Evolutionary conservation across 2,797 vertebrate genomes (phyloP), one percentile per base, ranked within the genome.

Genomic region (Hypotaenidia philippensis): DNA sequence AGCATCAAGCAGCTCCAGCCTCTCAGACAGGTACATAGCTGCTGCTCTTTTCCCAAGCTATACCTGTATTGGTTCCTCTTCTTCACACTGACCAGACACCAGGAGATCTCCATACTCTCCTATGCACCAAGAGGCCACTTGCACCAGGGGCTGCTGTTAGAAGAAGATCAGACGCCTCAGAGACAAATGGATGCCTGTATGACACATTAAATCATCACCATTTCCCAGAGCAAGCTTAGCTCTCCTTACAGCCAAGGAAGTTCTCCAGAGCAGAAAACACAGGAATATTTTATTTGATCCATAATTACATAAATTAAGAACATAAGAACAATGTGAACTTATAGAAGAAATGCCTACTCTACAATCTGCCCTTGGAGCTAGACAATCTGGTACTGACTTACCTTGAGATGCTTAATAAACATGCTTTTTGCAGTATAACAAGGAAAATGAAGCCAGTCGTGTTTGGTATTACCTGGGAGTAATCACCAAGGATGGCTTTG

Each of bases 121-220:
- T 98, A 99, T 99, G 97, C 99, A 99, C 99, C 99, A 99, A n/a
- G 99, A 99, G 5, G 99, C 98, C 94, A 99, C 99, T 97, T 99
- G 99, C 71, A 99, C 99, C 92, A 99, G 96, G 56, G 99, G 99
- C 98, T 99, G 99, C 99, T 99, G 95, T 97, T 79, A 78, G 94
- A 96, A 95, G 20, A 85, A 89, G 94, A 71, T 3, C 83, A 76
- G 16, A 61, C 27, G 59, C 32, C 25, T 96, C 75, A 92, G 94
- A 63, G n/a, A 89, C 25, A 96, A 78, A 83, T 15, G 16, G 22
- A 74, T 71, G 27, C 31, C 18, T 81, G 38, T 13, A 31, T 7
- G 25, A 87, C 17, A 72, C 56, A 50, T 18, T 32, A 87, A 83
- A 61, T 38, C 9, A 59, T 7, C 55, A 1, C 0, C 25, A 59